A percentile compares a stretch with the other conserved stretches of the same genome.
Conservation (phyloP, 2,797 vertebrate species). For the Triplophysa bombifrons region DNA sequence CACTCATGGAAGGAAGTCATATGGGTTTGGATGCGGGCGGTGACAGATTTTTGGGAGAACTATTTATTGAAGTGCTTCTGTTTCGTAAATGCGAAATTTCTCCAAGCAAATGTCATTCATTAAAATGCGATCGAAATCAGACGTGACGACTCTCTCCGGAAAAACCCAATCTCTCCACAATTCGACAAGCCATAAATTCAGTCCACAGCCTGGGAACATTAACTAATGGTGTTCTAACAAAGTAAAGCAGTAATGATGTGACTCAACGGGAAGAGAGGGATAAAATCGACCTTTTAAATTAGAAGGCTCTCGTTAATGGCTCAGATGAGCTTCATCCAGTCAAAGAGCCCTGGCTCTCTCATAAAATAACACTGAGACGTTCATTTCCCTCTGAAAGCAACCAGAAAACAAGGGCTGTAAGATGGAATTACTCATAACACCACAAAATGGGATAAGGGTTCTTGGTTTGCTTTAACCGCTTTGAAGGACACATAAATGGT, state of each 20-base stretch:
- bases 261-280: conserved; percentile 51
- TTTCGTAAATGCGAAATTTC: conserved; percentile 46
- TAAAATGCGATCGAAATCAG: conserved; percentile 60
- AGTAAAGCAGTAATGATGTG: conserved; percentile 51
- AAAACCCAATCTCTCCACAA: conserved; percentile 31
- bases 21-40: not conserved
- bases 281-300: conserved; percentile 49
- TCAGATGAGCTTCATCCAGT: conserved; percentile 56
- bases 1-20: not conserved
- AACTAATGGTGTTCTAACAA: conserved; percentile 58
- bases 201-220: conserved; percentile 43
- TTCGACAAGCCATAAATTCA: conserved; percentile 52
- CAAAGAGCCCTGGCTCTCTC: conserved; percentile 44
- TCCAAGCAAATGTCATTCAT: conserved; percentile 59
- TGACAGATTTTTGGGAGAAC: conserved; percentile 29
- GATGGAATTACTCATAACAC: not conserved
- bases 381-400: conserved; percentile 57
- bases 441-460: conserved; percentile 17
- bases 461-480: conserved; percentile 6
- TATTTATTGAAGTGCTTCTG: not conserved
- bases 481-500: not conserved
- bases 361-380: conserved; percentile 61
- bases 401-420: conserved; percentile 19
- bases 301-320: conserved; percentile 56
- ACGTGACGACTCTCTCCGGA: conserved; percentile 42